A percentile compares a stretch with the other conserved stretches of the same genome.
Conservation (phyloP, 2,113 vertebrate genomes). For the Ranitomeya imitator region DNA sequence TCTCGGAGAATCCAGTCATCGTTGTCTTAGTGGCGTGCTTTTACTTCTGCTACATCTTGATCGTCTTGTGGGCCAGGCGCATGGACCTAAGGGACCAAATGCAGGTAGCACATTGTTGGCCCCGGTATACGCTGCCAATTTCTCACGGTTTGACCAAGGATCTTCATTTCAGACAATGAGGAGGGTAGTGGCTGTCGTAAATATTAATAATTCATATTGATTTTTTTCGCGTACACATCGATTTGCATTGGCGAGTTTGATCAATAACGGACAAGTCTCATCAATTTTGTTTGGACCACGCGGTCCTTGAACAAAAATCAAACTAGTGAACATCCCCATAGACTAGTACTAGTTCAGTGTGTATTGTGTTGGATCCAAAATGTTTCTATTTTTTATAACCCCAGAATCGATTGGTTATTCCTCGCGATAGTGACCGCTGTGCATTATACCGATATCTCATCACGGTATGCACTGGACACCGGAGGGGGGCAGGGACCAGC, state of each 20-base stretch:
- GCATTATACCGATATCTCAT: constrained; percentile 77
- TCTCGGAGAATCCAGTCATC: constrained; percentile 78
- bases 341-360: no score
- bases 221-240: no score
- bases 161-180: no score
- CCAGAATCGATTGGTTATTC: constrained; percentile 76
- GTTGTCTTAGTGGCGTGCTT: constrained; percentile 74
- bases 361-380: not conserved
- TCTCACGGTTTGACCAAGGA: no score
- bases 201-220: no score
- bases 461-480: constrained; percentile 76
- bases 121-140: no score
- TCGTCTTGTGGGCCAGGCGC: constrained; percentile 75
- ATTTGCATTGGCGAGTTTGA: no score
- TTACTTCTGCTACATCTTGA: constrained; percentile 73
- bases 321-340: no score
- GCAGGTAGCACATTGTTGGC: constrained; percentile 67
- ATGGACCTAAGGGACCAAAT: constrained; percentile 71
- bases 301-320: no score
- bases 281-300: no score
- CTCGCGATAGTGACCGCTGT: constrained; percentile 76
- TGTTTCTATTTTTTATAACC: not conserved
- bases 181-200: no score
- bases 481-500: constrained; percentile 74
- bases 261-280: no score